Percentiles rank a stretch among this genome's conserved stretches.
phyloP scores from a whole-genome alignment of 2,888 invertebrate species.

The Ectropis crepuscularia region DNA sequence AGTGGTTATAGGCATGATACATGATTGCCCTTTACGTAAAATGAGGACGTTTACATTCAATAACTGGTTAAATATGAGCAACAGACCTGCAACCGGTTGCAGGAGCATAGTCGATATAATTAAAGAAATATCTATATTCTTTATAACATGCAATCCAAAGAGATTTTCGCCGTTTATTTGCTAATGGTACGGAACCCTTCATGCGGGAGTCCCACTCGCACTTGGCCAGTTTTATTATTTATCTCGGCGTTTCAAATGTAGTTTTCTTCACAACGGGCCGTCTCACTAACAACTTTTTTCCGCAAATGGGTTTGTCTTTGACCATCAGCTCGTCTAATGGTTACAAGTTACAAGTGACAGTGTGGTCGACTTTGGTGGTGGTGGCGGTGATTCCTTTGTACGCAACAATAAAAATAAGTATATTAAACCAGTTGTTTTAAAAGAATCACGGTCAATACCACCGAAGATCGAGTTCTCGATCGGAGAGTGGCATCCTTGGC shows the following conservation, averaged over 20 bases:
- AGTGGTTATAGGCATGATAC: slow-evolving; percentile 12
- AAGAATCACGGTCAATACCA: slow-evolving; percentile 43
- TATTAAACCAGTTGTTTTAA: slow-evolving; percentile 3
- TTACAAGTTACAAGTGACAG: no score
- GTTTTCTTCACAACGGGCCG: no score
- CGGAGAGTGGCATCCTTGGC: slow-evolving; percentile 46
- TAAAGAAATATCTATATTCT: no score
- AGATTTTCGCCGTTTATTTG: no score
- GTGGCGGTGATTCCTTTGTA: no score
- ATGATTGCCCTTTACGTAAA: slow-evolving; percentile 33
- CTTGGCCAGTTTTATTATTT: no score
- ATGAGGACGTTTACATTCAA: slow-evolving; percentile 43
- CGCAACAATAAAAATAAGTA: neutral
- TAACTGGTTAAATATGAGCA: slow-evolving; percentile 44
- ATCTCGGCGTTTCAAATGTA: neutral
- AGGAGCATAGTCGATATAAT: slow-evolving; percentile 3
- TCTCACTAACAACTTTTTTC: no score
- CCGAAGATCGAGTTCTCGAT: slow-evolving; percentile 47
- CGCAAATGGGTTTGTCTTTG: no score
- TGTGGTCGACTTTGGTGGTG: no score
- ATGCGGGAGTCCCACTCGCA: no score
- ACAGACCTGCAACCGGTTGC: slow-evolving; percentile 36
- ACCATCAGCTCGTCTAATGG: no score
- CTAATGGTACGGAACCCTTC: no score
- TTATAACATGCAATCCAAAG: neutral